Evolutionary conservation across 2,888 invertebrate genomes (phyloP).

Genomic region (Sesia apiformis): DNA sequence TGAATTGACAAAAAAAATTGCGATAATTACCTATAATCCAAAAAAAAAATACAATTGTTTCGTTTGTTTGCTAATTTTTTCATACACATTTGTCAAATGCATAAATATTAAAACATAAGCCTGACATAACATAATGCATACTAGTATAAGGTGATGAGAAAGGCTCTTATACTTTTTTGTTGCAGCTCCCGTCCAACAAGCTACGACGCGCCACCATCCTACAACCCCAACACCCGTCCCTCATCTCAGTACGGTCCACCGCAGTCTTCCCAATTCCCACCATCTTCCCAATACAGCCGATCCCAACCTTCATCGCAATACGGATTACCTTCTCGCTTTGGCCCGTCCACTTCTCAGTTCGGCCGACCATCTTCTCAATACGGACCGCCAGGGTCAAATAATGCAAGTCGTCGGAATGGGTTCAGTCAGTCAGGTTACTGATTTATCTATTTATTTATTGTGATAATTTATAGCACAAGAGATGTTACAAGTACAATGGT

Average conservation of each 20-base stretch:
- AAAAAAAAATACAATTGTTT: too few species aligned
- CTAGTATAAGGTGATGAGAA: too few species aligned
- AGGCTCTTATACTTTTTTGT: background rate
- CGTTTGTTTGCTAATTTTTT: too few species aligned
- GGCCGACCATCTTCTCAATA: conserved; percentile 12
- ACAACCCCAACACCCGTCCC: conserved; percentile 6
- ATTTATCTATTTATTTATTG: background rate
- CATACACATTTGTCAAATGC: too few species aligned
- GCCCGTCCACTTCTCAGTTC: conserved; percentile 17
- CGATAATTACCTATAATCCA: too few species aligned
- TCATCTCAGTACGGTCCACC: conserved; percentile 16
- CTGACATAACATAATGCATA: too few species aligned
- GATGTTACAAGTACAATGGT: too few species aligned
- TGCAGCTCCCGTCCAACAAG: conserved; percentile 41
- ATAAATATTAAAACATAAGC: too few species aligned
- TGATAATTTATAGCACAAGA: background rate
- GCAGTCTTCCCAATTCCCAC: conserved; percentile 4
- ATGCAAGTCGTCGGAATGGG: conserved; percentile 1
- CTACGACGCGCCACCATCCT: conserved; percentile 49
- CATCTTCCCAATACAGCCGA: conserved; percentile 7
- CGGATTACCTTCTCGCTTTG: background rate
- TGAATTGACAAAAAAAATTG: too few species aligned
- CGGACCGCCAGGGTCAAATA: conserved; percentile 5
- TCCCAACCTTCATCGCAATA: conserved; percentile 6
- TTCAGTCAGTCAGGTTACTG: conserved; percentile 5